Base-by-base conservation (phyloP, 2,113 vertebrate genomes). In the Lamprotornis superbus region DNA sequence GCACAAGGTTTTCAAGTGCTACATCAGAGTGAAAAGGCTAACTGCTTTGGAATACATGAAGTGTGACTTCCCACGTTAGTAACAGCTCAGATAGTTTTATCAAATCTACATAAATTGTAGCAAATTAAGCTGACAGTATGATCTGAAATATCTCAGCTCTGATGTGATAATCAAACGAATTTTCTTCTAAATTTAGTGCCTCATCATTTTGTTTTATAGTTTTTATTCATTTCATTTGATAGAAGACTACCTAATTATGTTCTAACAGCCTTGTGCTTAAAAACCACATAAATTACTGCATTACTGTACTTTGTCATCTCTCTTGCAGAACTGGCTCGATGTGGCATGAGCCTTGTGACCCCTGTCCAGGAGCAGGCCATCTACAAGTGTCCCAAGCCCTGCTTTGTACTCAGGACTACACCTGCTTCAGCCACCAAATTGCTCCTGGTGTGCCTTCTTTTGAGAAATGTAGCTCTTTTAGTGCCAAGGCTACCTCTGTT, bases 121-220 rank as follows among this genome's bases (percentile, higher is more conserved):
- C 81, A 85, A 94, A 95, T 96, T 97, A 97, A 96, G 77, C 69
- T 97, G 95, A 95, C 96, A 94, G 90, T 39, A 37, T 90, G 75
- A 96, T 96, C 92, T 87, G 90, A 97, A 95, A 95, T 93, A 93
- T 94, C 83, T 50, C 40, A 9, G 39, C 79, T 97, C 83, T 97
- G 68, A 97, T 96, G 93, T 85, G 81, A 93, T 87, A 96, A 96
- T 97, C 92, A 97, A 94, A 88, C 18, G 87, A 96, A 97, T 95
- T 97, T 97, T 97, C 89, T 96, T 97, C 95, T 88, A 95, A 94
- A 90, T 93, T 94, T 90, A 96, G 89, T 87, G 74, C 94, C 91
- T 93, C 79, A 88, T 96, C 67, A 92, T 93, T 97, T 96, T 93
- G 85, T 93, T 97, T 97, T 87, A 94, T 83, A 96, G 90, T 57